A percentile compares a stretch with the other conserved stretches of the same genome.
Evolutionary conservation across 2,113 vertebrate genomes (phyloP).

Genomic region (Sialia sialis): DNA sequence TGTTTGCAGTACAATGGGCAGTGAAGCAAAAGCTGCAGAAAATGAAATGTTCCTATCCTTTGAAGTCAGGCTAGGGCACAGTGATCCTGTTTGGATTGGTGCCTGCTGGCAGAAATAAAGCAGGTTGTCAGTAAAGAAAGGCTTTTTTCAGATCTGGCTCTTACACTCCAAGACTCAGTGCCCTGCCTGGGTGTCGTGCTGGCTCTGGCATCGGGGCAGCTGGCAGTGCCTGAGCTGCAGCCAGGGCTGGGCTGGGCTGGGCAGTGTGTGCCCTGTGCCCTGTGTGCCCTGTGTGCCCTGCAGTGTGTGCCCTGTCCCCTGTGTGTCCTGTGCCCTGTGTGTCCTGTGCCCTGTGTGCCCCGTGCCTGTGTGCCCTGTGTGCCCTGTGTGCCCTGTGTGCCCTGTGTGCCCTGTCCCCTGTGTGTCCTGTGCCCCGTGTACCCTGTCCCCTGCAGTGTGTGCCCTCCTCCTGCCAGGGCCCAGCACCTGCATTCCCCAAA

Average conservation of each 20-base stretch:
- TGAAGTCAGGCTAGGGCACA: slow-evolving; percentile 25
- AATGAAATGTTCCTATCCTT: neutral
- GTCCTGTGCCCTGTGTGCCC: no score
- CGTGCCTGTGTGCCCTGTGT: no score
- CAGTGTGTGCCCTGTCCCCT: no score
- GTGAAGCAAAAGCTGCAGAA: slow-evolving; percentile 9
- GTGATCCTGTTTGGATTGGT: neutral
- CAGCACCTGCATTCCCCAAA: no score
- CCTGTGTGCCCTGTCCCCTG: no score
- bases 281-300: neutral
- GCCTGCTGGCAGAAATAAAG: slow-evolving; percentile 38
- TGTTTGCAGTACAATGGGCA: slow-evolving; percentile 14
- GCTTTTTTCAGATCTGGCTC: neutral
- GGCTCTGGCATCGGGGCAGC: neutral
- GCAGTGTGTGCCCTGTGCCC: no score
- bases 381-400: no score
- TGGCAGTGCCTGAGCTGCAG: neutral
- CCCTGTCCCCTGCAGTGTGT: neutral
- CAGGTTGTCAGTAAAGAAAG: slow-evolving; percentile 41
- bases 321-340: no score
- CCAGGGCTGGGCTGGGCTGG: neutral
- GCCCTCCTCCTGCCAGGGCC: no score
- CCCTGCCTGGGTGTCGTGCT: no score
- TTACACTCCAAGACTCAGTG: no score
- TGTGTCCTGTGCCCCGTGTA: no score